phyloP scores from a whole-genome alignment of 1,140 invertebrate species.

The Mactra quadrangularis region DNA sequence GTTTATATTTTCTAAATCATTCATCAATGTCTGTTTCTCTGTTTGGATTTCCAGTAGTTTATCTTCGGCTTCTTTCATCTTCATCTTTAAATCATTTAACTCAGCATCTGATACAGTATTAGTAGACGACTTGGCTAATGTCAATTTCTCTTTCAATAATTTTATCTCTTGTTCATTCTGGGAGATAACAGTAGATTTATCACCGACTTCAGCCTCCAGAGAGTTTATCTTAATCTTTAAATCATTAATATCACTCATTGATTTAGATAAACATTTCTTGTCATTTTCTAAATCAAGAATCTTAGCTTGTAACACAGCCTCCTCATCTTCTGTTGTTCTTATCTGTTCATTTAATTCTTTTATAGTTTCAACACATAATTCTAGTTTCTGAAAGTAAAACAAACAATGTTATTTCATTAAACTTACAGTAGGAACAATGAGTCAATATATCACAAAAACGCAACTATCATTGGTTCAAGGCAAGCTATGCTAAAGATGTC shows the following conservation, averaged over 20 bases:
- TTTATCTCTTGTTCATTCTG: conserved; percentile 18
- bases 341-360: conserved; percentile 27
- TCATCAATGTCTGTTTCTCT: conserved; percentile 5
- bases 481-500: no score
- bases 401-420: no score
- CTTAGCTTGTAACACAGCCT: not conserved
- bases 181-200: not conserved
- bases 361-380: conserved; percentile 12
- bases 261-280: not conserved
- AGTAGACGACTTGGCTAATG: not conserved
- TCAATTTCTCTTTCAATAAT: conserved; percentile 12
- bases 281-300: conserved; percentile 21
- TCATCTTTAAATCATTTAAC: not conserved
- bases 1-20: not conserved
- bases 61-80: not conserved
- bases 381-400: conserved; percentile 9
- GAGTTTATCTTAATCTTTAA: conserved; percentile 30
- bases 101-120: not conserved
- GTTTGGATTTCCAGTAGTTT: conserved; percentile 1
- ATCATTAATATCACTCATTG: not conserved
- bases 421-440: no score
- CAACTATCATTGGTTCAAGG: no score
- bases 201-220: conserved; percentile 11
- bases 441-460: no score
- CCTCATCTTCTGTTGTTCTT: conserved; percentile 8